Evolutionary conservation across 2,888 invertebrate genomes (phyloP), one percentile per base, ranked within the genome.

Genomic region (Oegoconia quadripuncta): DNA sequence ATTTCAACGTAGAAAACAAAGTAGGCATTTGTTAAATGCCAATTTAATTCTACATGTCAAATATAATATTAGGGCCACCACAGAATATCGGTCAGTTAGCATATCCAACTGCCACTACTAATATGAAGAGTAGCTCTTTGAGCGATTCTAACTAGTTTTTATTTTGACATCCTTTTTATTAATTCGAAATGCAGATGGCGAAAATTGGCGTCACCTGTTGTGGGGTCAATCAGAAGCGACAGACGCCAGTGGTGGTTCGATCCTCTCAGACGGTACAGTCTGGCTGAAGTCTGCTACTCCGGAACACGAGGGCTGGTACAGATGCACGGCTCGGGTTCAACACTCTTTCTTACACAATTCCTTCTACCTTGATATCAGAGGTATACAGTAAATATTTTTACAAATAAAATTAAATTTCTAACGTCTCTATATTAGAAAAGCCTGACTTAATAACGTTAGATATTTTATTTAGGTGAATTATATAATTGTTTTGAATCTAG

Each of bases 291-390:
- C 92, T 5, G 92, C 93, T 2, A 90, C 91, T n/a, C 91, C 94
- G 7, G 90, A 92, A 50, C 93, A 93, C 56, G 95, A 95, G 68
- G 96, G 96, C 23, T 93, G 93, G 88, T 97, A 96, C 70, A 89
- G 95, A 51, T 97, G 97, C 63, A 92, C 94, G 39, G 95, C 96
- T 1, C 89, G 92, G 41, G 87, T 75, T 0, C 81, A 78, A 33
- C 87, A 86, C 46, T 72, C 86, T 0, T 78, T 77, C 32, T 49
- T 87, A 26, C 86, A 87, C 55, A 84, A 87, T 47, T 68, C 71
- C 0, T 87, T 87, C 41, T 87, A 79, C 50, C 62, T 87, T 9
- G 87, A 87, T 52, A 74, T 87, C 3, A 65, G 86, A 71, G 87
- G 87, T 83, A 48, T 58, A 63, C 5, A 26, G 13, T 2, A 25